These are phyloP conservation scores for Halictus ligatus DNA, from an alignment of 2,888 invertebrate species.

Conservation along the genomic window DNA sequence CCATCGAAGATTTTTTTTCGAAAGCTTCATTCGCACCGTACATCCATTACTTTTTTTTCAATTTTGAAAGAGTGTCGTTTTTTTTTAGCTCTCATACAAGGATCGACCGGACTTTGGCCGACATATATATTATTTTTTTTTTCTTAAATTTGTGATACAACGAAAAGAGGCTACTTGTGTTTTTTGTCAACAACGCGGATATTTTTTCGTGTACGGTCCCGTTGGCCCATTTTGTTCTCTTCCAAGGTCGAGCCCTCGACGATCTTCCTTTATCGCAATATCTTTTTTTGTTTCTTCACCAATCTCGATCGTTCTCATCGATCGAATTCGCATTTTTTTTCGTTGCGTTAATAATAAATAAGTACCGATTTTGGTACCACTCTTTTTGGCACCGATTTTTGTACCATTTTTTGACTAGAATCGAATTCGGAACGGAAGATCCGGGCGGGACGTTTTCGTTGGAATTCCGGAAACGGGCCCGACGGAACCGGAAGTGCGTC, in stretches of 20 bases:
- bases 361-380: slow-evolving; percentile 81
- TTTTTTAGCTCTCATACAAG: slow-evolving; percentile 74
- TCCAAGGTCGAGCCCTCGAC: slow-evolving; percentile 22
- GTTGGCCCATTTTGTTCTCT: slow-evolving; percentile 59
- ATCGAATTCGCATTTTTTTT: slow-evolving; percentile 7
- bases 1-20: slow-evolving; percentile 73
- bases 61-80: slow-evolving; percentile 81
- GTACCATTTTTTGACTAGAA: slow-evolving; percentile 84
- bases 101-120: slow-evolving; percentile 76
- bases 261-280: slow-evolving; percentile 34
- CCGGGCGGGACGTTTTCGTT: slow-evolving; percentile 20
- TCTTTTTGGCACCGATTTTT: slow-evolving; percentile 68
- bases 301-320: slow-evolving; percentile 39
- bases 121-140: slow-evolving; percentile 35
- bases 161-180: slow-evolving; percentile 83
- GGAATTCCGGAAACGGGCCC: slow-evolving; percentile 54
- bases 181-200: slow-evolving; percentile 83
- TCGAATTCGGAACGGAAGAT: slow-evolving; percentile 80
- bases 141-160: slow-evolving; percentile 75
- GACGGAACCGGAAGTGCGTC: slow-evolving; percentile 82
- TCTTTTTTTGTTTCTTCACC: neutral
- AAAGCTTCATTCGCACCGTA: slow-evolving; percentile 84
- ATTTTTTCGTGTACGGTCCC: slow-evolving; percentile 77
- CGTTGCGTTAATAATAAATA: slow-evolving; percentile 66
- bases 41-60: slow-evolving; percentile 79